Conservation (phyloP, 2,797 vertebrate species). For the Vireo griseus region DNA sequence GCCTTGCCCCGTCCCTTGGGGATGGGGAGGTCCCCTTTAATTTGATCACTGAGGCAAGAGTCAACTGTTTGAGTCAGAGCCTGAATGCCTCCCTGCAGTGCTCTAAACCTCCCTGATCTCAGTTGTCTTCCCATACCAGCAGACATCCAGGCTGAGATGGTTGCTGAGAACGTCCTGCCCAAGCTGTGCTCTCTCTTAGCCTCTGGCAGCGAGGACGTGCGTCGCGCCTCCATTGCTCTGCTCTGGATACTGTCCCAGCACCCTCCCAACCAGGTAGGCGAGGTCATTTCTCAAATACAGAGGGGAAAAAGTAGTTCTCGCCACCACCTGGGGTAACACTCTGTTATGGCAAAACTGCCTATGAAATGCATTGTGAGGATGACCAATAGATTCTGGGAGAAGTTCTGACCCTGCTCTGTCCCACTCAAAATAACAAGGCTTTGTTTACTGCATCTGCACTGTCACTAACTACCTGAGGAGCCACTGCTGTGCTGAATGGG, state of each 20-base stretch:
- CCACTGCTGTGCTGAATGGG: background rate
- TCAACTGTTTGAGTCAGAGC: background rate
- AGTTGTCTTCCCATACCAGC: constrained; percentile 47
- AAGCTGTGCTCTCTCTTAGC: constrained; percentile 71
- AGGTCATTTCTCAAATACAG: background rate
- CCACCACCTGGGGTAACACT: background rate
- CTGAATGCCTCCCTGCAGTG: background rate
- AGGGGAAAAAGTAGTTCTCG: background rate
- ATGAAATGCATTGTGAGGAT: background rate
- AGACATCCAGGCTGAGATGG: constrained; percentile 71
- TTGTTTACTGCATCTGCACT: background rate
- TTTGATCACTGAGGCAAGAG: background rate
- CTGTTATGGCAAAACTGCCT: background rate
- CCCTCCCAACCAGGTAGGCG: constrained; percentile 68
- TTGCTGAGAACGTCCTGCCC: constrained; percentile 71
- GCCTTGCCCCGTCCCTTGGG: background rate
- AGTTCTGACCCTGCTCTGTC: background rate
- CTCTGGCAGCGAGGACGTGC: constrained; percentile 40
- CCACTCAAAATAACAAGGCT: background rate
- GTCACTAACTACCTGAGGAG: background rate
- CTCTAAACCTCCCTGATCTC: background rate
- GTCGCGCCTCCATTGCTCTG: constrained; percentile 69
- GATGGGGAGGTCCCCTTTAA: background rate
- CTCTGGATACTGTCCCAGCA: constrained; percentile 76
- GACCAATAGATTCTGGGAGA: background rate